Base-by-base conservation (phyloP, 2,113 vertebrate species). In the Trichechus manatus region DNA sequence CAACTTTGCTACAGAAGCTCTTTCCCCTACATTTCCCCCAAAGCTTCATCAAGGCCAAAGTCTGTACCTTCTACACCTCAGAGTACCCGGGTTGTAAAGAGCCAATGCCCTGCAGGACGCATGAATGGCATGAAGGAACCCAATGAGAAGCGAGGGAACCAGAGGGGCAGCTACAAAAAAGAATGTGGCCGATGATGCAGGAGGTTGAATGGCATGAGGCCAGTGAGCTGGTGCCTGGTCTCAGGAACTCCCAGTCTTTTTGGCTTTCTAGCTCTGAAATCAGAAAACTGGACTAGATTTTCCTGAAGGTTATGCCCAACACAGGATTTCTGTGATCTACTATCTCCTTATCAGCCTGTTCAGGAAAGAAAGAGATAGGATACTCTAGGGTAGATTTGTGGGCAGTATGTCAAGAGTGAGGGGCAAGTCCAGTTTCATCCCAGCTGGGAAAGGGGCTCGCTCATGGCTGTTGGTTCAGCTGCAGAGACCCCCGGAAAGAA, bases 171-270 rank as follows among this genome's bases (percentile, higher is more conserved):
- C 59, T 50, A 56, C 4, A 29, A 42, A 82, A 81, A 3, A 3
- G 9, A 75, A 14, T 2, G 1, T 33, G 44, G 78, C 0, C 0
- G 59, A 47, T n/a, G 93, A 50, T 3, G 1, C 3, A 0, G 0
- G 4, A 29, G 68, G 47, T 20, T 5, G 0, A 23, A n/a, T 80
- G 92, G 47, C 74, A 6, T 29, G 5, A 6, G 68, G 59, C 44
- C 53, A 82, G 11, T 44, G 33, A 13, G n/a, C 7, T 9, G 6
- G 56, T 8, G 27, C 72, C 29, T 63, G 83, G 39, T 27, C n/a
- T 66, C 27, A 11, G 27, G 9, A 27, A 83, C 27, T 33, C 64
- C 61, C 44, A 61, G 31, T 4, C 17, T 25, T 25, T 56, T 17
- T 0, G 1, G 61, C 36, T 29, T 25, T 77, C 20, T 27, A 19